Evolutionary conservation across 1,140 invertebrate genomes (phyloP).

Genomic region (Brachionus asplanchnoidis): DNA sequence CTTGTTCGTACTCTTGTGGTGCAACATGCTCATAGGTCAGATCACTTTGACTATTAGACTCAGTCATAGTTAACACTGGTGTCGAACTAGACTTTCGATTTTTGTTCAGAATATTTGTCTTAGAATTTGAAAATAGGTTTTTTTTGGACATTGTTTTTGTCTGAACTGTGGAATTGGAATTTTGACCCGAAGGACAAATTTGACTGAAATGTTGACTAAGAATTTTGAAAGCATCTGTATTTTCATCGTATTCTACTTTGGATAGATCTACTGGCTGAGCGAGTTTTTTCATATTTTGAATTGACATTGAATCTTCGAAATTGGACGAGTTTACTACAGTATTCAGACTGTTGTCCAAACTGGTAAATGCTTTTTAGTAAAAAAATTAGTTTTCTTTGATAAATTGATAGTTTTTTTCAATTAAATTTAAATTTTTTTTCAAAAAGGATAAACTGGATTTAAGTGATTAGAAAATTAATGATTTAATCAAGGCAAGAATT

Average conservation of each 20-base stretch:
- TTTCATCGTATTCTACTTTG: constrained; percentile 17
- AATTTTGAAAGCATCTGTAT: not conserved
- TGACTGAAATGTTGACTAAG: not conserved
- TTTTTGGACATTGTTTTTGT: not conserved
- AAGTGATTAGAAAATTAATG: too few species aligned
- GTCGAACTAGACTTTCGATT: constrained; percentile 29
- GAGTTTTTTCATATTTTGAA: constrained; percentile 9
- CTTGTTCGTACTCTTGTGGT: not conserved
- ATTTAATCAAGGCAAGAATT: too few species aligned
- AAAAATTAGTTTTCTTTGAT: not conserved
- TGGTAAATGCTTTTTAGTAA: not conserved
- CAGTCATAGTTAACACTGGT: constrained; percentile 18
- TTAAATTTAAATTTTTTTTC: not conserved
- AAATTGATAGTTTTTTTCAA: not conserved
- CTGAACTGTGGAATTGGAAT: not conserved
- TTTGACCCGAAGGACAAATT: not conserved
- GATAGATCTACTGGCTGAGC: not conserved
- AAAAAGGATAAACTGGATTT: not conserved
- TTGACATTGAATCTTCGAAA: not conserved
- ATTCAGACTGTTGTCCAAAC: constrained; percentile 20
- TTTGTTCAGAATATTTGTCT: constrained; percentile 11
- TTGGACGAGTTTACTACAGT: not conserved
- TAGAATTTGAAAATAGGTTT: not conserved
- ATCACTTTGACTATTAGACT: not conserved
- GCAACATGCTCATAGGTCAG: not conserved